phyloP scores from a whole-genome alignment of 2,888 invertebrate species.

The Gisinianus flammeolus region DNA sequence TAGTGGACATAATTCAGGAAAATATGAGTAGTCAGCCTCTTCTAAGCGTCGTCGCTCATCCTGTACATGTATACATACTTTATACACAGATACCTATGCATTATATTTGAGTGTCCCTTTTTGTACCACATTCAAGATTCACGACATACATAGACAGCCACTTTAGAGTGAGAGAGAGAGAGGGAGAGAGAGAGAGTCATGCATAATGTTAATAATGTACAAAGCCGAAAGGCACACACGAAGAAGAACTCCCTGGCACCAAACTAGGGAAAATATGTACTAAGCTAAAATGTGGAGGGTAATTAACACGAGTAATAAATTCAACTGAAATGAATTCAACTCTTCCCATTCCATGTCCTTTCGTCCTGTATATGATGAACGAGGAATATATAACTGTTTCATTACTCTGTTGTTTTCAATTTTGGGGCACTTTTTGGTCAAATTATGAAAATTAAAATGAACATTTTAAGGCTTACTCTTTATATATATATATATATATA shows the following conservation, averaged over 20 bases:
- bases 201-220: not conserved
- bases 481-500: not conserved
- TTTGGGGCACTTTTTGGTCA: slow-evolving; percentile 48
- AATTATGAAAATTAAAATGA: slow-evolving; percentile 39
- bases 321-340: slow-evolving; percentile 57
- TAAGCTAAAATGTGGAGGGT: slow-evolving; percentile 43
- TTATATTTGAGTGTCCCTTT: not conserved
- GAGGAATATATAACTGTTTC: slow-evolving; percentile 46
- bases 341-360: slow-evolving; percentile 57
- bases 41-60: too few relatives aligned
- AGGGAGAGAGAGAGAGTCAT: slow-evolving; percentile 17
- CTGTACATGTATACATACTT: too few relatives aligned
- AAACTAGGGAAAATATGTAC: slow-evolving; percentile 4
- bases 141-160: not conserved
- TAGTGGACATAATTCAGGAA: slow-evolving; percentile 37
- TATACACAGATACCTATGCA: too few relatives aligned
- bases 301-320: slow-evolving; percentile 58
- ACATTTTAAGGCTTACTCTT: not conserved
- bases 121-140: not conserved
- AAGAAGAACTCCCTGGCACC: not conserved
- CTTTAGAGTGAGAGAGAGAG: not conserved
- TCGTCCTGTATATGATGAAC: slow-evolving; percentile 50
- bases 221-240: not conserved
- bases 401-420: slow-evolving; percentile 42
- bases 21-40: too few relatives aligned